Conservation (phyloP, 2,113 vertebrate species). For the Pedetes capensis region DNA sequence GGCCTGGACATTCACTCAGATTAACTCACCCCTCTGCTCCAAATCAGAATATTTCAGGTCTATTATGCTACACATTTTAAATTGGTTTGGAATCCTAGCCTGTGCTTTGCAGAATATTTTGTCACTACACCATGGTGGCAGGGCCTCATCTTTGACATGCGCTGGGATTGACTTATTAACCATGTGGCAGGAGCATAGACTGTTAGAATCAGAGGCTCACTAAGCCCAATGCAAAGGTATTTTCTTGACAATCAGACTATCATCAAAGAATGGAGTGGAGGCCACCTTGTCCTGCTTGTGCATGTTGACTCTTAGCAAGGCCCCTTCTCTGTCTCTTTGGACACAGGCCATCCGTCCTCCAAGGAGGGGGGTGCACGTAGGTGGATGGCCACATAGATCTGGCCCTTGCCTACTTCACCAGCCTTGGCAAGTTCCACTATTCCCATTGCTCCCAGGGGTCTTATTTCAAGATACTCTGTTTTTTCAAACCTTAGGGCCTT, state of each 20-base stretch:
- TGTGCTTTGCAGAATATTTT: conserved; percentile 38
- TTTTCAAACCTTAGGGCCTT: not conserved
- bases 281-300: not conserved
- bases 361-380: not conserved
- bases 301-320: not conserved
- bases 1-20: conserved; percentile 28
- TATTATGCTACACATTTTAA: conserved; percentile 24
- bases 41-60: conserved; percentile 38
- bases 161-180: not conserved
- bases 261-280: not conserved
- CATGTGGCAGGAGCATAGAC: not conserved
- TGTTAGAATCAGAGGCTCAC: not conserved
- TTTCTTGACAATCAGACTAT: not conserved
- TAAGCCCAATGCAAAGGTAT: not conserved
- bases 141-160: not conserved
- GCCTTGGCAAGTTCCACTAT: not conserved
- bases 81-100: conserved; percentile 41
- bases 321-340: not conserved
- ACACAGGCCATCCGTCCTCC: not conserved
- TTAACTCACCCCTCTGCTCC: conserved; percentile 16
- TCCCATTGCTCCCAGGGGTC: not conserved
- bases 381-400: not conserved
- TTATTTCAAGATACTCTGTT: conserved; percentile 34
- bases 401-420: not conserved
- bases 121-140: not conserved